Percentiles rank a stretch among this genome's conserved stretches.
These are phyloP conservation scores for Malurus cyaneus DNA, from an alignment of 2,113 vertebrate genomes.

Conservation along the genomic window DNA sequence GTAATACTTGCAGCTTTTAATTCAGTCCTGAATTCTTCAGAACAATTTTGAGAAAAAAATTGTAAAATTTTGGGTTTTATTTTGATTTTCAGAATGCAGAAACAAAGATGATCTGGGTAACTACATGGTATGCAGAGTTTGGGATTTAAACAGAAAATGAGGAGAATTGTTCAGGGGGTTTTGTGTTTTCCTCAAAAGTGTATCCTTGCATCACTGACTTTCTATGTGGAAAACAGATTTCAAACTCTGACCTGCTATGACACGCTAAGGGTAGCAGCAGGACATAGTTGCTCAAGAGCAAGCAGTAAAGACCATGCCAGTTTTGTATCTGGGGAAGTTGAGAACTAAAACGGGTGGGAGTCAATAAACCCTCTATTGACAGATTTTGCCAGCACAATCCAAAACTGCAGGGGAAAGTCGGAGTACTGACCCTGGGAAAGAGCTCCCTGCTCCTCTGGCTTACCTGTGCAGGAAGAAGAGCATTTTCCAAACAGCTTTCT, in stretches of 20 bases:
- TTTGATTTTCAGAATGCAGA: background rate
- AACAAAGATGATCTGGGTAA: background rate
- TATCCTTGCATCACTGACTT: background rate
- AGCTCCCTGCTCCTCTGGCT: background rate
- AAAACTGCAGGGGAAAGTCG: background rate
- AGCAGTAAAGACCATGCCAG: background rate
- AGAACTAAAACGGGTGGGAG: background rate
- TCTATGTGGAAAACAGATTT: background rate
- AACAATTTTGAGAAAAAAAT: background rate
- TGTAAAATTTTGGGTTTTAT: background rate
- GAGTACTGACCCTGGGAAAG: rapidly evolving
- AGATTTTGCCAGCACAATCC: background rate
- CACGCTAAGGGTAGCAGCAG: background rate
- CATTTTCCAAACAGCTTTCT: background rate
- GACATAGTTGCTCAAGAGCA: background rate
- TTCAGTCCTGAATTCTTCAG: background rate
- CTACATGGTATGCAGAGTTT: background rate
- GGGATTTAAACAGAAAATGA: background rate
- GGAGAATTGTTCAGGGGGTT: rapidly evolving
- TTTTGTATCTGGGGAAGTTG: background rate
- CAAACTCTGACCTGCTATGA: background rate
- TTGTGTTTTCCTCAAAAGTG: background rate
- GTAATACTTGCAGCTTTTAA: background rate
- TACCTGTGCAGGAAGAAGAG: background rate
- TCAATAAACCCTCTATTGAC: background rate